Conservation (phyloP, 1,140 invertebrate genomes). For the Drosophila arizonae region DNA sequence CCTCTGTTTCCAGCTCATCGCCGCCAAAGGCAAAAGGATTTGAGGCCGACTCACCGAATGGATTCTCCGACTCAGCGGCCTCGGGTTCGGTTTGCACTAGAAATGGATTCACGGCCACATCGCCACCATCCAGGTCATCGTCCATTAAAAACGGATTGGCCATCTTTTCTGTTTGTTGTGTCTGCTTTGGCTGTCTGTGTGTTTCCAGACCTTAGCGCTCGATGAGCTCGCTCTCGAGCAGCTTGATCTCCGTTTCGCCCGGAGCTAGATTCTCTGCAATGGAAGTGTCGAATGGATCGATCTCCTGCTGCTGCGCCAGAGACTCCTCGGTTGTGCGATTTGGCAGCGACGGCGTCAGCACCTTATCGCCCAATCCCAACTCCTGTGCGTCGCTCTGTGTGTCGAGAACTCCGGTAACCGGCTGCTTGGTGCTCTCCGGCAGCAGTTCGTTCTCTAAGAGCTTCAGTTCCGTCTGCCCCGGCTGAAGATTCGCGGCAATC, state of each 20-base stretch:
- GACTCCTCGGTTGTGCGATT: conserved; percentile 33
- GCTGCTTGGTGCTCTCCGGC: conserved; percentile 59
- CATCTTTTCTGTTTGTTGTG: conserved; percentile 79
- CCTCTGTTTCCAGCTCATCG: conserved; percentile 62
- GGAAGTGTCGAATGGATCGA: conserved; percentile 92
- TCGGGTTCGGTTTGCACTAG: conserved; percentile 68
- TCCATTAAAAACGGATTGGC: conserved; percentile 92
- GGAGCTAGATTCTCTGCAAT: conserved; percentile 89
- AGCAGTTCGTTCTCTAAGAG: conserved; percentile 84
- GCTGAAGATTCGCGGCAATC: conserved; percentile 88
- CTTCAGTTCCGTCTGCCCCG: conserved; percentile 90
- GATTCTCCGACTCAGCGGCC: conserved; percentile 63
- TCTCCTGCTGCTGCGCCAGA: conserved; percentile 75
- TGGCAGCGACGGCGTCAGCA: conserved; percentile 75
- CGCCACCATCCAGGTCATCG: conserved; percentile 84
- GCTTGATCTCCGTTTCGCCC: conserved; percentile 89
- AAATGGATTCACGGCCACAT: conserved; percentile 86
- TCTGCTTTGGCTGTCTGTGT: background rate
- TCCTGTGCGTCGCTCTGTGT: conserved; percentile 81
- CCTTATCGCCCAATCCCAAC: conserved; percentile 78
- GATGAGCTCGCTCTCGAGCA: conserved; percentile 89
- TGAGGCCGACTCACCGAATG: conserved; percentile 75
- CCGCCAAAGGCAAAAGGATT: conserved; percentile 86
- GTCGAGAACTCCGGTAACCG: conserved; percentile 72
- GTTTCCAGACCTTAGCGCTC: conserved; percentile 67